Evolutionary conservation across 2,888 invertebrate species (phyloP), one percentile per base, ranked within the genome.

Genomic region (Lasioglossum marginatum): DNA sequence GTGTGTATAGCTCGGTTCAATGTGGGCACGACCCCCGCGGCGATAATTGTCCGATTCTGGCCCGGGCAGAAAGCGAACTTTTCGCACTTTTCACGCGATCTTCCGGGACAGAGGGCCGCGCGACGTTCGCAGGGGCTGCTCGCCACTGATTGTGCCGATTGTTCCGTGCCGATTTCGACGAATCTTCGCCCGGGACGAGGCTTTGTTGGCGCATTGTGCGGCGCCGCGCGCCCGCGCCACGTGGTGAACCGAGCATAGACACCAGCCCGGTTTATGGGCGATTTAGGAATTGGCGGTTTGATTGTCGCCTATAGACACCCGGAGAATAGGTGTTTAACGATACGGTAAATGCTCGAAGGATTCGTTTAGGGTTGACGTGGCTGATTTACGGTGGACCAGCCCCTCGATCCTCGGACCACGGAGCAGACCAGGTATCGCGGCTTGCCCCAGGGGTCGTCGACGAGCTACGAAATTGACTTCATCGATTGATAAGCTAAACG

Each of bases 141-240:
- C 75, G 6, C 27, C 73, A 76, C 79, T 91, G 89, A 91, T 91
- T 91, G 89, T 89, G 86, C 79, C 91, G 91, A 91, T 91, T 91
- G 91, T 91, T 90, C 91, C 87, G 57, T 48, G 70, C 63, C 87
- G 85, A 86, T 89, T 89, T 83, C 81, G 60, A 31, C 82, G 85
- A 78, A 83, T 72, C 86, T 86, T 77, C 81, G 10, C 48, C 52
- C 71, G 75, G 82, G 78, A 79, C 79, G 82, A 78, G 82, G 84
- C 88, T 90, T 88, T 90, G 88, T 88, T 85, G 80, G 68, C 78
- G 52, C 70, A 75, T 71, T 72, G 60, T 76, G 70, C 40, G 52
- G 72, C 73, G 60, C 4, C 68, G 66, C 40, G 82, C 34, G 37
- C 63, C 60, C 31, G 63, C 66, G 63, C 75, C 79, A 72, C 84